These are phyloP conservation scores for Hyperoplus lanceolatus DNA, from an alignment of 2,797 vertebrate species.

Conservation along the genomic window DNA sequence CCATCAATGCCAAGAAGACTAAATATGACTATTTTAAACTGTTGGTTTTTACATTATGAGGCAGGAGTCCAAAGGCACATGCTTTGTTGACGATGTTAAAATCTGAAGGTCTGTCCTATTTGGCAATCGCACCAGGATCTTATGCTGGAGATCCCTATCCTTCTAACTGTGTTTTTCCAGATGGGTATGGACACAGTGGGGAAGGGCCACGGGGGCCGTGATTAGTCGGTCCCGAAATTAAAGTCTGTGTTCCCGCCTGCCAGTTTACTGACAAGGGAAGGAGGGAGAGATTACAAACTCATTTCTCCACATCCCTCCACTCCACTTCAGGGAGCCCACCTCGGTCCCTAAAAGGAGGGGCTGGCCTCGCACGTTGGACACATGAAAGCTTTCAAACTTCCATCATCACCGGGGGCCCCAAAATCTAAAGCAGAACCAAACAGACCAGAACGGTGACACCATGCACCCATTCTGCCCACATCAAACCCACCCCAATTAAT, in stretches of 20 bases:
- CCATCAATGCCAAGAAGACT: conserved; percentile 27
- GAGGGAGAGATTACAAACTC: conserved; percentile 60
- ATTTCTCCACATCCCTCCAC: conserved; percentile 63
- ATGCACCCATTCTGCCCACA: conserved; percentile 63
- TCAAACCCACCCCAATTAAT: conserved; percentile 69
- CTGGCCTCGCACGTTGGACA: conserved; percentile 22
- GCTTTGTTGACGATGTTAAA: conserved; percentile 44
- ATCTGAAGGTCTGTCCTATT: conserved; percentile 40
- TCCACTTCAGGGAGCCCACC: conserved; percentile 29
- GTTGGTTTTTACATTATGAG: conserved; percentile 25
- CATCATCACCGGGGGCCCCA: conserved; percentile 43
- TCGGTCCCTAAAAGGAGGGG: conserved; percentile 19
- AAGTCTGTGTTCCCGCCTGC: conserved; percentile 59
- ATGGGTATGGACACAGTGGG: conserved; percentile 67
- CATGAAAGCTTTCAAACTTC: conserved; percentile 70
- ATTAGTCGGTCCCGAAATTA: conserved; percentile 63
- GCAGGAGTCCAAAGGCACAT: conserved; percentile 26
- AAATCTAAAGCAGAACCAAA: conserved; percentile 68
- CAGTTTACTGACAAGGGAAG: conserved; percentile 65
- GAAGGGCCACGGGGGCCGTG: conserved; percentile 52
- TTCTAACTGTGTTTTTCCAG: conserved; percentile 64
- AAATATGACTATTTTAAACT: conserved; percentile 22
- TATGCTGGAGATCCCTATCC: conserved; percentile 16
- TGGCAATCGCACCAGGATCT: conserved; percentile 38
- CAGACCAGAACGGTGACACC: conserved; percentile 56